phyloP scores from a whole-genome alignment of 2,797 vertebrate genomes.

The Enteromius thamalakanensis region DNA sequence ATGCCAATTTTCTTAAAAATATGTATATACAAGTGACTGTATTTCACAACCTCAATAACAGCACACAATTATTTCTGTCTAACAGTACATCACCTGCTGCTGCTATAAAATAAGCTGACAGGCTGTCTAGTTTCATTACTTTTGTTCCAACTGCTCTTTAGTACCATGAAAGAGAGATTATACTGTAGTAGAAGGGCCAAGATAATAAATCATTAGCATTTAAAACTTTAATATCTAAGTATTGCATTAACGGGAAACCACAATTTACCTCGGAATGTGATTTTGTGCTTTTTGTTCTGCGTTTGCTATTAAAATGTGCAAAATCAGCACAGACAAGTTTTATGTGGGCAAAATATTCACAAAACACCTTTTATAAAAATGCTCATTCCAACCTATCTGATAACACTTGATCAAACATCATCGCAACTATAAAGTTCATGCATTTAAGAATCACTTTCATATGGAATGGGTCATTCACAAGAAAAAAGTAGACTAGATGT shows the following conservation, averaged over 20 bases:
- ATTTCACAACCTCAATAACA: conserved; percentile 17
- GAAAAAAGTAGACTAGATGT: not conserved
- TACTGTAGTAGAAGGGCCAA: not conserved
- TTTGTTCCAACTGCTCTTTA: conserved; percentile 20
- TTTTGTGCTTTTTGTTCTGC: conserved; percentile 40
- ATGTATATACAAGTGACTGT: not conserved
- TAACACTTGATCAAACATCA: conserved; percentile 28
- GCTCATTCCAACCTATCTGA: conserved; percentile 12
- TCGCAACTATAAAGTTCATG: conserved; percentile 49
- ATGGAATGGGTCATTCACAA: conserved; percentile 14
- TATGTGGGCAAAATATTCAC: conserved; percentile 13
- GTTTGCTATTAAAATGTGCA: conserved; percentile 23
- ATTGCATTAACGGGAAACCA: conserved; percentile 25
- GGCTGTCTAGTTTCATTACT: not conserved
- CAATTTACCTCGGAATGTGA: not conserved
- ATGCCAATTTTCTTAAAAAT: conserved; percentile 3
- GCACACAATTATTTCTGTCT: conserved; percentile 11
- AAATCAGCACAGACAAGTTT: not conserved
- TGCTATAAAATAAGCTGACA: conserved; percentile 8
- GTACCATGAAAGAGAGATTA: not conserved
- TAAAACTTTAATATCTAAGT: not conserved
- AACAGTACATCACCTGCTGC: not conserved
- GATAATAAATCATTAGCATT: not conserved
- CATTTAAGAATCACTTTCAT: conserved; percentile 35
- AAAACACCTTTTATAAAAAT: conserved; percentile 23